Base-by-base conservation (phyloP, 2,113 vertebrate genomes). In the Archilochus colubris region DNA sequence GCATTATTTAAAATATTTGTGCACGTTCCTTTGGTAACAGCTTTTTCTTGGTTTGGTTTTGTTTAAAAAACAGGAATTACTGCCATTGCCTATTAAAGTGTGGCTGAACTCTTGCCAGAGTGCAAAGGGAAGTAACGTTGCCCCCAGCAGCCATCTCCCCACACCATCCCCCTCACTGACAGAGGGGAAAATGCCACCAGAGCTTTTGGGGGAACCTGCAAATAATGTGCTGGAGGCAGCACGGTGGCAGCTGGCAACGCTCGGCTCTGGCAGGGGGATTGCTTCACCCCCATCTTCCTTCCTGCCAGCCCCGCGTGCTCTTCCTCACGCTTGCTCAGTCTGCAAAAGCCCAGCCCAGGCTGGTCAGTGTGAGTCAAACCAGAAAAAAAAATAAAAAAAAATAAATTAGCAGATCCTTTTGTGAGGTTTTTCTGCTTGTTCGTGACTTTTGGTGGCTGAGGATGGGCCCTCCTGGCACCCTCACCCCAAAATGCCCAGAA, bases 201-300 rank as follows among this genome's bases (percentile, higher is more conserved):
- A 83, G 62, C 15, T 43, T 53, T 78, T 31, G 22, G 73, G 76
- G 76, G 83, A 68, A n/a, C 55, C 61, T 9, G 57, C 36, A 25
- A 20, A 31, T 4, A 27, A 1, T 1, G 4, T 0, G 5, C 28
- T 21, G 67, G 81, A 86, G 81, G 46, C 44, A 4, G 44, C 3
- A 1, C 0, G 3, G 70, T 4, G 1, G 80, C 2, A 4, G 43
- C 70, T 79, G 82, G 74, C 58, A 89, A 78, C 61, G 53, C 81
- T 91, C 38, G 84, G 43, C 76, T 81, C 77, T 2, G 3, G 73
- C 15, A 1, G 66, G 66, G 83, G 96, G 85, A 88, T 95, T 96
- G 89, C 94, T 93, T 94, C 82, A 92, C 54, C 14, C 89, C 66
- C 6, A 31, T 51, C 94, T 96, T 96, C 96, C 96, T 96, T 96